Percentiles rank a stretch among this genome's conserved stretches.
Evolutionary conservation across 1,140 invertebrate species (phyloP).

Genomic region (Papilio machaon): DNA sequence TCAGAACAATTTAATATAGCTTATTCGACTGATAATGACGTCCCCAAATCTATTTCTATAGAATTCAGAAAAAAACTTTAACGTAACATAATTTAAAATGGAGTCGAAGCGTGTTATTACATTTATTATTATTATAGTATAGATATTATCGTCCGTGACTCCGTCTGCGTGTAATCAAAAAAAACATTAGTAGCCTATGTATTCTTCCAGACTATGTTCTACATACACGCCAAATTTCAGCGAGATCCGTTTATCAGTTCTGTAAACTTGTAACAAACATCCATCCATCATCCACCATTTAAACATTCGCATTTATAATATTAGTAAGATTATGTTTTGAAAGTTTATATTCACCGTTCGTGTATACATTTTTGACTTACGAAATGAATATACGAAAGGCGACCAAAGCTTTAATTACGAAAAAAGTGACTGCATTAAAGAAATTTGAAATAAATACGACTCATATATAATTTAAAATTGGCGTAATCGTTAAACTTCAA

Average conservation of each 20-base stretch:
- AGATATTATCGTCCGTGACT: too few species aligned
- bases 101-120: background rate
- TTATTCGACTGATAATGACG: background rate
- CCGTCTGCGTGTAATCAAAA: too few species aligned
- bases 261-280: too few species aligned
- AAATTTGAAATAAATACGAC: background rate
- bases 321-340: background rate
- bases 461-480: background rate
- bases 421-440: background rate
- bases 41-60: slow-evolving; percentile 12
- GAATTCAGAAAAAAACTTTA: background rate
- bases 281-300: too few species aligned
- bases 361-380: background rate
- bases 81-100: background rate
- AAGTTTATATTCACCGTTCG: background rate
- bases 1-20: slow-evolving; percentile 8
- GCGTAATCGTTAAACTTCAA: background rate
- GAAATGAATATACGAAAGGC: background rate
- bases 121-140: too few species aligned
- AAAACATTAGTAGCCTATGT: too few species aligned
- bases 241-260: too few species aligned
- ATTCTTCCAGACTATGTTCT: too few species aligned
- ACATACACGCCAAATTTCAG: too few species aligned
- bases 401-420: background rate
- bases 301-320: background rate